Evolutionary conservation across 2,797 vertebrate genomes (phyloP), one percentile per base, ranked within the genome.

Genomic region (Petrocephalus sullivani): DNA sequence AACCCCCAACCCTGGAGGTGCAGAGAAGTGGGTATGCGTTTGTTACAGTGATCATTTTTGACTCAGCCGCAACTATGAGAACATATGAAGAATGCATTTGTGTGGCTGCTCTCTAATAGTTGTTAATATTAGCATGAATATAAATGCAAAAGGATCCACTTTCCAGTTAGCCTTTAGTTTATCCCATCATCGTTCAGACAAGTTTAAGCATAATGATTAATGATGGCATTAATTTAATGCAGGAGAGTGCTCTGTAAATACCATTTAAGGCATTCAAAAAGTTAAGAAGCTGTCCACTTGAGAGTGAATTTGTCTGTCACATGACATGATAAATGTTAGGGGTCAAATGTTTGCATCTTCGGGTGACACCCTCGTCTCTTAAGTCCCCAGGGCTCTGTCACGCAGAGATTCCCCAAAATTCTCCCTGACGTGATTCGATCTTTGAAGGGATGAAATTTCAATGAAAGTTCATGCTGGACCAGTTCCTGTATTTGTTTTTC

Each of bases 151-250:
- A 41, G 41, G 37, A 41, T 46, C 16, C 71, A 78, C 37, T 78
- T 78, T 78, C 16, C 71, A 41, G 41, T 78, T 78, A 78, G 37
- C 7, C 14, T 14, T 10, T 7, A 41, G 71, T 46, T 78, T 78
- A 46, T 37, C 37, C 71, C 14, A 19, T 37, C 71, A 19, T 75
- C 37, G 33, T 9, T 78, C 71, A 46, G 71, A n/a, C 71, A 78
- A 78, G 71, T 78, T 78, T 46, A 78, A 46, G 71, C 37, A 78
- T 9, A 16, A 46, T 46, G 71, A 57, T 85, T 85, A 85, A 85
- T 85, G 28, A 85, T 53, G 12, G 21, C 54, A 85, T 33, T 16
- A 85, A 14, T 6, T 85, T 57, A 54, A 57, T 85, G n/a, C 54
- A 37, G 49, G 14, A 33, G 10, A 37, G 37, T 33, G 23, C 51